phyloP scores from a whole-genome alignment of 2,113 vertebrate genomes.

The Irena cyanogastra region DNA sequence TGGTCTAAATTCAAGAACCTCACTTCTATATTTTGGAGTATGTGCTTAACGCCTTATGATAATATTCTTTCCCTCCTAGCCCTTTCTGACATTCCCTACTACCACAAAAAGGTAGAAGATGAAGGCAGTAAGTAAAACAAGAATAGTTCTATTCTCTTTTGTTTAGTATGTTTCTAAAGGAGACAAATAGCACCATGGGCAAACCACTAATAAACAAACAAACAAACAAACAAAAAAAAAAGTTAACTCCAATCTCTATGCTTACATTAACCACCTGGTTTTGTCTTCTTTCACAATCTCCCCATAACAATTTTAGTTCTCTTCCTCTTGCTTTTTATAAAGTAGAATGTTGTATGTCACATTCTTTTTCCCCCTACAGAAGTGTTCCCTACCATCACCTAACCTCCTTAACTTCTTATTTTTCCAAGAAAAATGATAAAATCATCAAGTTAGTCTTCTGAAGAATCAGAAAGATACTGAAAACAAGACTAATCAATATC shows the following conservation, averaged over 20 bases:
- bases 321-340: background rate
- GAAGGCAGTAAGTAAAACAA: background rate
- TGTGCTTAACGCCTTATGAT: background rate
- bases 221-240: background rate
- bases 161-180: background rate
- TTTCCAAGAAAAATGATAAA: background rate
- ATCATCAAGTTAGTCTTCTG: background rate
- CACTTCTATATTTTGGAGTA: background rate
- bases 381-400: background rate
- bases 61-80: background rate
- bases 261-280: slow-evolving; percentile 6
- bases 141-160: background rate
- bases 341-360: background rate
- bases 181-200: background rate
- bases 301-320: background rate
- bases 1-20: background rate
- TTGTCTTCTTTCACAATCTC: background rate
- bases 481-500: background rate
- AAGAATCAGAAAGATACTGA: background rate
- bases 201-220: slow-evolving; percentile 1
- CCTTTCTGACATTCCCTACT: background rate
- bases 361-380: background rate
- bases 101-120: background rate
- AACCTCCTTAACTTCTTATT: background rate
- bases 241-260: background rate